Conservation (phyloP, 2,113 vertebrate species). For the Percopsis transmontana region DNA sequence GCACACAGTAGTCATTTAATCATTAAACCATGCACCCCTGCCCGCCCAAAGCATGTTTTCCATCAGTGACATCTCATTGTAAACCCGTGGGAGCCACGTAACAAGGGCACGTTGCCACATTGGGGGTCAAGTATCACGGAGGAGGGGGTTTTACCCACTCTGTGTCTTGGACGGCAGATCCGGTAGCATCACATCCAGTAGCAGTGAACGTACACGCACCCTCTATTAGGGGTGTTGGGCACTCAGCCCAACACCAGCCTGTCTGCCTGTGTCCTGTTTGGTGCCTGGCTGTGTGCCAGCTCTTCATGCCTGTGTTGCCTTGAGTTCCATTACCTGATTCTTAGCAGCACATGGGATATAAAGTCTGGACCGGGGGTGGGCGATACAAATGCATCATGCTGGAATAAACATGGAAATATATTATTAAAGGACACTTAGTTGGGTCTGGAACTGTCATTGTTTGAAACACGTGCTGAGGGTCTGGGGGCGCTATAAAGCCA, state of each 20-base stretch:
- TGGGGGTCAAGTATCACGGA: neutral
- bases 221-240: neutral
- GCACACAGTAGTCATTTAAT: neutral
- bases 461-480: no score
- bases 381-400: no score
- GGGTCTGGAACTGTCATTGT: no score
- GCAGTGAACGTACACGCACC: neutral
- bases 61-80: no score
- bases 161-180: neutral
- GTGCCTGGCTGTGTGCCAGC: constrained; percentile 10
- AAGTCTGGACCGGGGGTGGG: constrained; percentile 3
- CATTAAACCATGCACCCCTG: neutral
- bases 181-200: neutral
- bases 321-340: constrained; percentile 1
- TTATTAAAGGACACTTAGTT: no score
- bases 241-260: neutral
- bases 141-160: constrained; percentile 8
- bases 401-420: no score
- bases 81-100: neutral
- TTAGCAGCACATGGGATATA: constrained; percentile 10
- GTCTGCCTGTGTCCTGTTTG: neutral
- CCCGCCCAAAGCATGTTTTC: no score
- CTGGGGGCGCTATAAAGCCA: no score
- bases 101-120: constrained; percentile 4
- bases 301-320: neutral